phyloP scores from a whole-genome alignment of 2,113 vertebrate genomes.

The Saccopteryx bilineata region DNA sequence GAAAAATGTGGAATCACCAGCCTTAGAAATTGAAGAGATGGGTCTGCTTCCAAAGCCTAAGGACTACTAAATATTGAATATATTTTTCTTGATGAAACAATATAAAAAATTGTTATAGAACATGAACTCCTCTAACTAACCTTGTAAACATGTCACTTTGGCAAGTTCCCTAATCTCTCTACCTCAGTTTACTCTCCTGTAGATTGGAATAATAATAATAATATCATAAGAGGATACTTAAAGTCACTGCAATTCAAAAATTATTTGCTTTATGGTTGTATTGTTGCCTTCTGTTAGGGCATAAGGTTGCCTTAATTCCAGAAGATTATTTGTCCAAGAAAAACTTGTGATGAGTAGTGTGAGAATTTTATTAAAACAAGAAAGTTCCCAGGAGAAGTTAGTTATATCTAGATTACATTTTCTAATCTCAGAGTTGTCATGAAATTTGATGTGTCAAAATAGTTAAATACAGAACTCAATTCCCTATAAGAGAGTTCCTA shows the following conservation, averaged over 20 bases:
- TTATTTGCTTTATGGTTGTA: background rate
- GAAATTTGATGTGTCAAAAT: slow-evolving; percentile 42
- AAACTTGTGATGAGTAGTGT: background rate
- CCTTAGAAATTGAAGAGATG: background rate
- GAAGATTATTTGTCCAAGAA: background rate
- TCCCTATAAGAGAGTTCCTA: background rate
- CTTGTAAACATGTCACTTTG: background rate
- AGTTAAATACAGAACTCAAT: slow-evolving; percentile 10
- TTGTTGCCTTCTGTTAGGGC: background rate
- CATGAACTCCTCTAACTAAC: background rate
- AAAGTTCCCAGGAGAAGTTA: background rate
- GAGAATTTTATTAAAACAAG: background rate
- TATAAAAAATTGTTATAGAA: background rate
- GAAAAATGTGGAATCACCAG: background rate
- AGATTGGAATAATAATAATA: background rate
- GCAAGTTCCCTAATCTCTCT: background rate
- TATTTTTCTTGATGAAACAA: background rate
- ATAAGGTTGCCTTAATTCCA: background rate
- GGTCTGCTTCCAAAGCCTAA: background rate
- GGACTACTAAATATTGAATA: background rate
- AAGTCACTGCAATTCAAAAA: background rate
- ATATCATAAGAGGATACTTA: background rate
- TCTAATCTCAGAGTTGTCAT: slow-evolving; percentile 24
- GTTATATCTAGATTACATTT: slow-evolving; percentile 42
- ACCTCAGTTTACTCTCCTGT: background rate